Conservation (phyloP, 2,888 invertebrate genomes). For the Trypoxylon attenuatum region DNA sequence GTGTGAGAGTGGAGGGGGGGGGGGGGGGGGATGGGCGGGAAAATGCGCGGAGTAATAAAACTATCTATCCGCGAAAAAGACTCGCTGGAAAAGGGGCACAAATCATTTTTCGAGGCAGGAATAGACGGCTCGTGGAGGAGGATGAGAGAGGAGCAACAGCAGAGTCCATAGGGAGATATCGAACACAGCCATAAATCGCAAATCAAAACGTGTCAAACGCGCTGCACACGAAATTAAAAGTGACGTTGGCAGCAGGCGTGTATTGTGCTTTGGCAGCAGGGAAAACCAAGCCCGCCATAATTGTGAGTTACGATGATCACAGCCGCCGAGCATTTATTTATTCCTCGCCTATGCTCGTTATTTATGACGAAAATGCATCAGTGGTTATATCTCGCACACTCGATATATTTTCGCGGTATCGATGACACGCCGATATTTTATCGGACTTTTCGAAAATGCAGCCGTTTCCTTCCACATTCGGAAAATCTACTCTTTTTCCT, state of each 20-base stretch:
- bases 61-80: slow-evolving; percentile 41
- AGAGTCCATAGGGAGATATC: slow-evolving; percentile 50
- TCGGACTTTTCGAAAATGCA: slow-evolving; percentile 51
- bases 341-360: slow-evolving; percentile 55
- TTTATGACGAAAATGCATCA: slow-evolving; percentile 66
- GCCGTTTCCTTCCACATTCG: neutral
- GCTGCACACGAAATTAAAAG: slow-evolving; percentile 70
- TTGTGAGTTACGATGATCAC: slow-evolving; percentile 69
- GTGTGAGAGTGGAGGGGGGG: neutral
- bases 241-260: slow-evolving; percentile 61
- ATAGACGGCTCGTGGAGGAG: too few species aligned
- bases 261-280: slow-evolving; percentile 46
- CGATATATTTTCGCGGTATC: slow-evolving; percentile 41
- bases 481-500: neutral
- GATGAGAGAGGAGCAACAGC: neutral
- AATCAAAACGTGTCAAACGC: slow-evolving; percentile 70
- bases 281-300: slow-evolving; percentile 60
- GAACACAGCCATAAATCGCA: slow-evolving; percentile 68
- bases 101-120: slow-evolving; percentile 50
- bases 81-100: slow-evolving; percentile 42
- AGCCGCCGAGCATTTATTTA: slow-evolving; percentile 56
- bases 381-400: slow-evolving; percentile 42
- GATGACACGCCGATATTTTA: slow-evolving; percentile 60
- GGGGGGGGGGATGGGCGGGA: neutral
- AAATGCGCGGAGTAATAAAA: slow-evolving; percentile 35